Percentiles rank a stretch among this genome's conserved stretches.
Conservation (phyloP, 2,113 vertebrate genomes). For the Barnardius zonarius region DNA sequence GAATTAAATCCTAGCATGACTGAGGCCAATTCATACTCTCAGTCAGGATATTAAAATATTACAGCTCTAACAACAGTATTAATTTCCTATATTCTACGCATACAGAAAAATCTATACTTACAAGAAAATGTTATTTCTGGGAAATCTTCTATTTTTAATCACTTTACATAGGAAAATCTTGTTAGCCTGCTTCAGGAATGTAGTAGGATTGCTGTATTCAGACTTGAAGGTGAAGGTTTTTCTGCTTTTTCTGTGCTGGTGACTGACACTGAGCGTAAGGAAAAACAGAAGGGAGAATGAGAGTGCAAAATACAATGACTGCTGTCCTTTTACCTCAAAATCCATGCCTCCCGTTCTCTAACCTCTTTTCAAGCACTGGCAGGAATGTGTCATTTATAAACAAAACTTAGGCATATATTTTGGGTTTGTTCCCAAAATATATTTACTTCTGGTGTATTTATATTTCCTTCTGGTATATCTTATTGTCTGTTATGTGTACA, state of each 20-base stretch:
- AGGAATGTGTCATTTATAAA: neutral
- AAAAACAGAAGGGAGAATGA: neutral
- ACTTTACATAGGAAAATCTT: neutral
- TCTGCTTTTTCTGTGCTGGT: neutral
- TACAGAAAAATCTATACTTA: neutral
- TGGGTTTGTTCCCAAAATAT: neutral
- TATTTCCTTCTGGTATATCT: neutral
- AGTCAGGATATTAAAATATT: neutral
- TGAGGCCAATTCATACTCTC: neutral
- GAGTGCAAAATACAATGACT: neutral
- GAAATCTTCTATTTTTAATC: neutral
- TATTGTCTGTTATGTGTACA: constrained; percentile 1
- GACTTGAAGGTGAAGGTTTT: neutral
- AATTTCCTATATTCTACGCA: neutral
- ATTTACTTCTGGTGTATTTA: neutral
- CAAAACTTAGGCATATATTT: neutral
- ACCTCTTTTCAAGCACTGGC: neutral
- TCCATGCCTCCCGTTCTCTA: neutral
- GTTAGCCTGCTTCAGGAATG: neutral
- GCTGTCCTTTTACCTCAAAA: neutral
- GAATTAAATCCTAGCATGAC: neutral
- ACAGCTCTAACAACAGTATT: neutral
- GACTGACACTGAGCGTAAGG: neutral
- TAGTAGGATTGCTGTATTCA: accelerated
- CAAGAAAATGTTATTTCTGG: neutral